Percentiles rank a stretch among this genome's conserved stretches.
phyloP scores from a whole-genome alignment of 2,888 invertebrate genomes.

The Digitonthophagus gazella region DNA sequence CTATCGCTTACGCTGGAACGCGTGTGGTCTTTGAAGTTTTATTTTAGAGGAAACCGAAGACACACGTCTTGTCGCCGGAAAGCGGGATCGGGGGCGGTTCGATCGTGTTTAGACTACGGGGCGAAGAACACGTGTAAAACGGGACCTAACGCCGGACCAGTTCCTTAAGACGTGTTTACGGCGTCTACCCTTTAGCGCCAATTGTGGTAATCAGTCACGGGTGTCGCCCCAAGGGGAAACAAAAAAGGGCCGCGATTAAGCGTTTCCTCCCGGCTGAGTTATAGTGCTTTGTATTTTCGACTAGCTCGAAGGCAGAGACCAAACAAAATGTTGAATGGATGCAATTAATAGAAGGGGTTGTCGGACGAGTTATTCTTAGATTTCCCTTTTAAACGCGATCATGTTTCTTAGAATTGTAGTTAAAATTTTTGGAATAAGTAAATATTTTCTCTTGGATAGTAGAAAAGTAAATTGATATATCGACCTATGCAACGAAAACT shows the following conservation, averaged over 20 bases:
- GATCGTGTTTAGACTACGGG: conserved; percentile 16
- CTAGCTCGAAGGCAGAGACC: not conserved
- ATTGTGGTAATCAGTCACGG: conserved; percentile 15
- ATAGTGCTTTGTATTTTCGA: not conserved
- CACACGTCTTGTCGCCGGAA: conserved; percentile 6
- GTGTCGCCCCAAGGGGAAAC: conserved; percentile 9
- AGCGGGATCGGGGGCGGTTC: conserved; percentile 5
- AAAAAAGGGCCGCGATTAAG: conserved; percentile 9
- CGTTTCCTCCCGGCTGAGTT: conserved; percentile 11
- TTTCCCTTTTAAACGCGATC: not conserved
- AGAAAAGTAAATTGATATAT: no score
- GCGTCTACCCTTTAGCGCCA: conserved; percentile 12
- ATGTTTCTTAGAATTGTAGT: no score
- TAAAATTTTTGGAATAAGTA: no score
- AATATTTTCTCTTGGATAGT: no score
- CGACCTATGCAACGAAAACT: no score
- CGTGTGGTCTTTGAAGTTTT: conserved; percentile 34
- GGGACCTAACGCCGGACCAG: conserved; percentile 9
- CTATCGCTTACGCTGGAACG: conserved; percentile 30
- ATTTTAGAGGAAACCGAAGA: conserved; percentile 32
- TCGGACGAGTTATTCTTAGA: not conserved
- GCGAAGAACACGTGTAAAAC: conserved; percentile 11
- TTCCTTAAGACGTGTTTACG: conserved; percentile 10
- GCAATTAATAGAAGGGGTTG: not conserved
- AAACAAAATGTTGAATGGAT: no score